A percentile compares a stretch with the other conserved stretches of the same genome.
Conservation (phyloP, 2,888 invertebrate genomes). For the Strigamia crassipes region DNA sequence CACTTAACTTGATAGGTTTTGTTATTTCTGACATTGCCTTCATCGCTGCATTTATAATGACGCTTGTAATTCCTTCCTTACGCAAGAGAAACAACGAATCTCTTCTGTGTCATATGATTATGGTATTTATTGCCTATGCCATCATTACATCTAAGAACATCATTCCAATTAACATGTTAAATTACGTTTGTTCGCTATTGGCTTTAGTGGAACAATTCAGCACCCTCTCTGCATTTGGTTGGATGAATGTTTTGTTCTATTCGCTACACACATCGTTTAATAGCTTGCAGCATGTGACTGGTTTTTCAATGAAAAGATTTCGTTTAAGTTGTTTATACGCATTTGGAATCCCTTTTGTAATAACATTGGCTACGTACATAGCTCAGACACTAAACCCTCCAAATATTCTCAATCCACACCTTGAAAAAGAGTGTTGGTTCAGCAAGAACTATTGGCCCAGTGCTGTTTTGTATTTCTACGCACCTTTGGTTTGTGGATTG, state of each 20-base stretch:
- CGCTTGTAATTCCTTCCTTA: background rate
- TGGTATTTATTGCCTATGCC: background rate
- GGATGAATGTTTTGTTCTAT: conserved; percentile 1
- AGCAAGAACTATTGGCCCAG: background rate
- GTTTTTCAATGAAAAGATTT: background rate
- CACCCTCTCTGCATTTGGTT: background rate
- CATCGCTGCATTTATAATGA: background rate
- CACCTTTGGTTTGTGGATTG: background rate
- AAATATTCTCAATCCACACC: background rate
- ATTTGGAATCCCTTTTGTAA: background rate
- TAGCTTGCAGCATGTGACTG: background rate
- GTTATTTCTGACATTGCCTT: background rate
- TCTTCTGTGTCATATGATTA: background rate
- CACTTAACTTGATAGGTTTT: background rate
- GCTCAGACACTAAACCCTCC: background rate
- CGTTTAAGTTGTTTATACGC: background rate
- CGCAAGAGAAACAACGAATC: background rate
- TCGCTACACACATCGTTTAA: background rate
- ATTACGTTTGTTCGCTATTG: background rate
- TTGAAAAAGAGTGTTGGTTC: background rate
- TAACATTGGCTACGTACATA: background rate
- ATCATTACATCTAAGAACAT: background rate
- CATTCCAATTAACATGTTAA: too few relatives aligned
- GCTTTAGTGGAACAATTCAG: background rate
- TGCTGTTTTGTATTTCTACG: background rate